phyloP scores from a whole-genome alignment of 2,113 vertebrate species.

The Colossoma macropomum region DNA sequence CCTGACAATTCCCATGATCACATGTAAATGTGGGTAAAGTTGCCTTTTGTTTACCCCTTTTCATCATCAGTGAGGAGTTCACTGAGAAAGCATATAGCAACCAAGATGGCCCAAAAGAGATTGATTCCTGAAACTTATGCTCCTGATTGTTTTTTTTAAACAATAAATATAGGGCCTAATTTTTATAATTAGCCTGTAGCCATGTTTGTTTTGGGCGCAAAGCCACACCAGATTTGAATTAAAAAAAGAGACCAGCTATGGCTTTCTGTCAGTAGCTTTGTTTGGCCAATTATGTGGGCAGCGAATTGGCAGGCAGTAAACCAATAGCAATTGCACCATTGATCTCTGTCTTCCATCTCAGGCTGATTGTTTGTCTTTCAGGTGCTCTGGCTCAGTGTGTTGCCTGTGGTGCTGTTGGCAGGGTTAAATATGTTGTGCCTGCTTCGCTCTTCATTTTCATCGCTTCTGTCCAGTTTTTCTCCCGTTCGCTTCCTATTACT shows the following conservation, averaged over 20 bases:
- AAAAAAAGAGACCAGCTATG: not conserved
- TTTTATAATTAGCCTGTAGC: not conserved
- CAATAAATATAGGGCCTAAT: not conserved
- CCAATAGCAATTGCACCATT: slow-evolving; percentile 3
- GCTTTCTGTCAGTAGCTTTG: not conserved
- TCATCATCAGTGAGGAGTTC: too few species aligned
- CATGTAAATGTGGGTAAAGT: too few species aligned
- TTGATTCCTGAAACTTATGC: not conserved
- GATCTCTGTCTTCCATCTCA: slow-evolving; percentile 38
- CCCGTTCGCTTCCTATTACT: not conserved
- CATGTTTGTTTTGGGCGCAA: not conserved
- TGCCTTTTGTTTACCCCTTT: too few species aligned
- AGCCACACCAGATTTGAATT: not conserved
- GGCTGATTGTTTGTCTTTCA: slow-evolving; percentile 4
- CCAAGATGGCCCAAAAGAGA: not conserved
- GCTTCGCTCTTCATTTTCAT: not conserved
- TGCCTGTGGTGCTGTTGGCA: slow-evolving; percentile 13
- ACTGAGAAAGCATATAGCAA: not conserved
- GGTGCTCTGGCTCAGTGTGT: slow-evolving; percentile 8
- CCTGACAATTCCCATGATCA: too few species aligned
- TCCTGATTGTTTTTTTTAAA: not conserved
- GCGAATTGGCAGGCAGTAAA: slow-evolving; percentile 33
- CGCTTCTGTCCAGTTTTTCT: not conserved
- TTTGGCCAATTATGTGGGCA: slow-evolving; percentile 40
- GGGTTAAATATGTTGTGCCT: slow-evolving; percentile 9